Conservation (phyloP, 2,888 invertebrate species). For the Nymphalis urticae region DNA sequence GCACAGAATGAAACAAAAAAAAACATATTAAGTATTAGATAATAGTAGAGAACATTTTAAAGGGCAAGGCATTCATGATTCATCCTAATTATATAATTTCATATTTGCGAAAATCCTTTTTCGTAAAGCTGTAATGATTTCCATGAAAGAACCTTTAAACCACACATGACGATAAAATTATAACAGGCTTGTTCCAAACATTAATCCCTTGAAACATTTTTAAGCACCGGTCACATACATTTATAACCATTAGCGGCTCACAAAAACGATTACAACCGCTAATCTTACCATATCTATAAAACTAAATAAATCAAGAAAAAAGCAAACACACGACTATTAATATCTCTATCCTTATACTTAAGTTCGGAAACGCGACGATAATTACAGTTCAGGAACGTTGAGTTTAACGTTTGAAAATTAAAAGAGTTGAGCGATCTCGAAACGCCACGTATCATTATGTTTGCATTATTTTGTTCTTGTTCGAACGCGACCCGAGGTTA, state of each 20-base stretch:
- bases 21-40: neutral
- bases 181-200: slow-evolving; percentile 28
- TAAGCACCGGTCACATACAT: slow-evolving; percentile 60
- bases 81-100: slow-evolving; percentile 16
- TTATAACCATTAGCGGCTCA: slow-evolving; percentile 70
- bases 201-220: slow-evolving; percentile 34
- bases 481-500: slow-evolving; percentile 71
- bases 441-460: slow-evolving; percentile 75
- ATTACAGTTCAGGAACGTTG: slow-evolving; percentile 69
- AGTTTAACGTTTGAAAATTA: slow-evolving; percentile 73
- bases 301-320: slow-evolving; percentile 76
- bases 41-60: neutral
- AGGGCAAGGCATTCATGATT: slow-evolving; percentile 10
- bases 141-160: slow-evolving; percentile 30
- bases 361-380: slow-evolving; percentile 70
- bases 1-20: too few species aligned
- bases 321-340: slow-evolving; percentile 75
- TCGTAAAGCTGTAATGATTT: slow-evolving; percentile 23
- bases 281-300: slow-evolving; percentile 74
- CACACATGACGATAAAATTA: slow-evolving; percentile 36
- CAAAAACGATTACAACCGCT: slow-evolving; percentile 70
- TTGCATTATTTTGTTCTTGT: slow-evolving; percentile 76
- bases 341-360: slow-evolving; percentile 81
- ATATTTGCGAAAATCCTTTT: slow-evolving; percentile 22
- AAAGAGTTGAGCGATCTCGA: slow-evolving; percentile 64